These are phyloP conservation scores for Hemicrepidius hirtus DNA, from an alignment of 2,888 invertebrate species.

Conservation along the genomic window DNA sequence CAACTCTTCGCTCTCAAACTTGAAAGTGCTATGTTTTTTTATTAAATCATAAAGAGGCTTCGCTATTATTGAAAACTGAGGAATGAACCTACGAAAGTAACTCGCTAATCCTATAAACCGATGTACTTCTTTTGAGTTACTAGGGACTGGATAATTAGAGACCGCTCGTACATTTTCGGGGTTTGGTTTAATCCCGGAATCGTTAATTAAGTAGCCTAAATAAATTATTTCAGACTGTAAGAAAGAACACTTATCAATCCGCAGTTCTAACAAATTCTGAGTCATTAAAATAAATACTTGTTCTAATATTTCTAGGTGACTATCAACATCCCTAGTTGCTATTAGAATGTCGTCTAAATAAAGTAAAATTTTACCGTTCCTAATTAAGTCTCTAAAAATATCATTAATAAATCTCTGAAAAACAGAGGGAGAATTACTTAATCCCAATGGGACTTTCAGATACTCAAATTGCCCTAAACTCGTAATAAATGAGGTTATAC, in stretches of 20 bases:
- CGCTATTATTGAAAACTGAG: constrained; percentile 1
- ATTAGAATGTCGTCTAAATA: constrained; percentile 56
- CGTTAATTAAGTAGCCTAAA: constrained; percentile 38
- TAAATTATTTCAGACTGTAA: constrained; percentile 32
- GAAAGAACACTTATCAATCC: constrained; percentile 49
- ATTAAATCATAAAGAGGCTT: constrained; percentile 27
- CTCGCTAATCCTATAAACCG: constrained; percentile 44
- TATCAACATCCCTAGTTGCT: constrained; percentile 42
- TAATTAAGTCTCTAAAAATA: constrained; percentile 42
- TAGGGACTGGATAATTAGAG: constrained; percentile 45
- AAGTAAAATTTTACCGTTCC: constrained; percentile 32
- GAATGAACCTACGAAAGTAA: too few species aligned
- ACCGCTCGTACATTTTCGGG: constrained; percentile 24
- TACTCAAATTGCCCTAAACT: too few species aligned
- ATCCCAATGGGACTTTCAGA: too few species aligned
- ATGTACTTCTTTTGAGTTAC: constrained; percentile 33
- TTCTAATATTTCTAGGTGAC: constrained; percentile 43
- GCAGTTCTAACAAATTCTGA: constrained; percentile 34
- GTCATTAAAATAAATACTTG: constrained; percentile 32
- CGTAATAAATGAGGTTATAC: too few species aligned
- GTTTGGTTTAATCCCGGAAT: constrained; percentile 36
- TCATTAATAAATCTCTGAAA: too few species aligned
- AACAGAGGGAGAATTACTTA: too few species aligned
- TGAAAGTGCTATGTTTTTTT: not conserved
- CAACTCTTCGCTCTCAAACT: not conserved